Evolutionary conservation across 2,113 vertebrate genomes (phyloP), one percentile per base, ranked within the genome.

Genomic region (human (Homo sapiens)): DNA sequence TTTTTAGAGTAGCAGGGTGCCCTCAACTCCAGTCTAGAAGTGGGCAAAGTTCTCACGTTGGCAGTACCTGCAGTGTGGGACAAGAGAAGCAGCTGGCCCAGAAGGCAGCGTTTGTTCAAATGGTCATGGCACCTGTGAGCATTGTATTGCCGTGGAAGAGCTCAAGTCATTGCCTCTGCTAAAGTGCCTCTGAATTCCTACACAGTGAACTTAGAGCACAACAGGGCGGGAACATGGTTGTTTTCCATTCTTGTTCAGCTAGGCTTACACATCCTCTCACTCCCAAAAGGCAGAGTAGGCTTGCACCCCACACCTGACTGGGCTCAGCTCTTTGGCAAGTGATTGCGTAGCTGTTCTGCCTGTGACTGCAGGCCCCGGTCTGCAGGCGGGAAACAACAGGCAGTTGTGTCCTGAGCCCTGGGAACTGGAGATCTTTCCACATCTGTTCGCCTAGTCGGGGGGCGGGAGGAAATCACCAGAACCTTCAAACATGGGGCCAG

Each of bases 401-500:
- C 7, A 1, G 57, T 80, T 98, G 97, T 73, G 94, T 98, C 98
- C 97, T 50, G 97, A 98, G 93, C 97, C 98, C 98, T 98, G 99
- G 98, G 98, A 99, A 98, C 98, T 93, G 90, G 98, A 98, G 98
- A 97, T 93, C 96, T 98, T 88, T 96, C 98, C 98, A 98, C 98
- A 99, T 99, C 98, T 98, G 98, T 98, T 98, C 73, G 93, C 97
- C 98, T 97, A 97, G 97, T 98, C 88, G 93, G 98, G 98, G 97
- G 98, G 96, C 30, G 80, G 97, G 97, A 97, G 95, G 96, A 98
- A 95, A 95, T 98, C 96, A 96, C 97, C 96, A 91, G 93, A 98
- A 98, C 96, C 96, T 98, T 98, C 98, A 97, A 98, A 96, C 92
- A 72, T 73, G 97, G 97, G 98, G 97, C 97, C 92, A 43, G 96